Percentiles rank a stretch among this genome's conserved stretches.
Evolutionary conservation across 2,888 invertebrate species (phyloP).

Genomic region (Archaeoteleia sp.): DNA sequence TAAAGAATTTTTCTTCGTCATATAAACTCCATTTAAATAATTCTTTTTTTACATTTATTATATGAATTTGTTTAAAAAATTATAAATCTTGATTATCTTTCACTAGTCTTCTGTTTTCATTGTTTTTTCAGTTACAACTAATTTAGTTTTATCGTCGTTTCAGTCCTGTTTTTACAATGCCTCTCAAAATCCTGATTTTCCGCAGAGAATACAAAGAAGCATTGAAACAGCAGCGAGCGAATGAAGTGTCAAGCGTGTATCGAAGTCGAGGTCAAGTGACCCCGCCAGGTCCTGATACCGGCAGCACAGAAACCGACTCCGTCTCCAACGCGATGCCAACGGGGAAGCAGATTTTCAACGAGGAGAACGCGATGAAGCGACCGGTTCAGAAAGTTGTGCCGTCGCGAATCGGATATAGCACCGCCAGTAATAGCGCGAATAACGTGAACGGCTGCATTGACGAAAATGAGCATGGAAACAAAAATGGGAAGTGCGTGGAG

Average conservation of each 20-base stretch:
- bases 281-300: constrained; percentile 73
- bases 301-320: constrained; percentile 63
- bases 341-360: constrained; percentile 68
- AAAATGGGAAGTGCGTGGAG: constrained; percentile 69
- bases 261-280: constrained; percentile 80
- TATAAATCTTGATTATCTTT: too few relatives aligned
- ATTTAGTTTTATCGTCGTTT: too few relatives aligned
- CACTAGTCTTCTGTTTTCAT: neutral
- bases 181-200: constrained; percentile 58
- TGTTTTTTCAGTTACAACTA: constrained; percentile 1
- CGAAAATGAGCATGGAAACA: constrained; percentile 63
- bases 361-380: constrained; percentile 77
- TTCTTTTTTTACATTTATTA: too few relatives aligned
- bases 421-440: constrained; percentile 51
- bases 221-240: constrained; percentile 87
- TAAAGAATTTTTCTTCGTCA: too few relatives aligned
- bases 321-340: constrained; percentile 52
- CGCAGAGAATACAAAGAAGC: constrained; percentile 92
- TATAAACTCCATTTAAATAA: too few relatives aligned
- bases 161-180: constrained; percentile 8
- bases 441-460: constrained; percentile 70
- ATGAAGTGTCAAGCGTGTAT: constrained; percentile 83
- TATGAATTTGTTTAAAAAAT: neutral
- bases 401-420: constrained; percentile 79
- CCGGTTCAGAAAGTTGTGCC: constrained; percentile 88